Conservation (phyloP, 2,797 vertebrate genomes). For the Pteronotus mesoamericanus region DNA sequence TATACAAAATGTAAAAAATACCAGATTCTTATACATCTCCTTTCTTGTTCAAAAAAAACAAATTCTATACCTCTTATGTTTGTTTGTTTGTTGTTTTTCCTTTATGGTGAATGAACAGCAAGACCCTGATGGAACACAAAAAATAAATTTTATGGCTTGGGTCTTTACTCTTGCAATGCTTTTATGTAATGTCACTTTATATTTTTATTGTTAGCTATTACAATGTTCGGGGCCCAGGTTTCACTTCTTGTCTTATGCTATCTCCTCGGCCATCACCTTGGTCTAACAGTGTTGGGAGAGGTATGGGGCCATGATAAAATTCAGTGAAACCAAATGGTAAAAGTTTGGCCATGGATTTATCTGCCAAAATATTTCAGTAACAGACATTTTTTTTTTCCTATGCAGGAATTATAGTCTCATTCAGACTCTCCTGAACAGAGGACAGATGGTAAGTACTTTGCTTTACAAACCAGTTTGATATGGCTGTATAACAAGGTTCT, state of each 20-base stretch:
- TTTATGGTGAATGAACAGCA: background rate
- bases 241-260: background rate
- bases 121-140: background rate
- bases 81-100: background rate
- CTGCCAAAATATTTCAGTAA: background rate
- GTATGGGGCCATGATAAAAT: background rate
- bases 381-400: background rate
- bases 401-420: background rate
- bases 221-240: background rate
- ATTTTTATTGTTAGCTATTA: constrained; percentile 11
- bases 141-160: background rate
- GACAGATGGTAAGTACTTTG: constrained; percentile 14
- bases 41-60: constrained; percentile 24
- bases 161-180: background rate
- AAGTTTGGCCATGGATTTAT: background rate
- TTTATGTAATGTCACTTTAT: background rate
- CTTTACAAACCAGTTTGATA: background rate
- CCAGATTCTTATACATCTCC: background rate
- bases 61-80: background rate
- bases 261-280: background rate
- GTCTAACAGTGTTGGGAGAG: background rate
- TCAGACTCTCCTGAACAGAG: background rate
- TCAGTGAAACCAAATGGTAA: background rate
- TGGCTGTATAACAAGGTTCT: background rate
- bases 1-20: constrained; percentile 27